A percentile compares a stretch with the other conserved stretches of the same genome.
phyloP scores from a whole-genome alignment of 2,888 invertebrate species.

The Pollenia amentaria region DNA sequence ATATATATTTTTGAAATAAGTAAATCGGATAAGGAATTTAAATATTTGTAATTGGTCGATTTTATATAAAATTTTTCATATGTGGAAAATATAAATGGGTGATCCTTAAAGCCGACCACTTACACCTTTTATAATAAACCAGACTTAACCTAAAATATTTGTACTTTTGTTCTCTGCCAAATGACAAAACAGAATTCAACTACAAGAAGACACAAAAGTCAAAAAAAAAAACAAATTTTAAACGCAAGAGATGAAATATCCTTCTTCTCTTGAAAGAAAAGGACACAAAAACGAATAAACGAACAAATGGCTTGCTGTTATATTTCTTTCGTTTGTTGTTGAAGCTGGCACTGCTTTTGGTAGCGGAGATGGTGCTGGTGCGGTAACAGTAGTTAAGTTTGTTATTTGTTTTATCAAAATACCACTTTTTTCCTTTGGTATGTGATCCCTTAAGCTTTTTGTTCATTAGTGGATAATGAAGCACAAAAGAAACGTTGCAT shows the following conservation, averaged over 20 bases:
- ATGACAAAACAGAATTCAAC: not conserved
- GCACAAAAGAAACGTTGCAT: constrained; percentile 58
- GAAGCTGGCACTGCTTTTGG: not conserved
- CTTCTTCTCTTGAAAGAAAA: constrained; percentile 6
- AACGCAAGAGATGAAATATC: constrained; percentile 31
- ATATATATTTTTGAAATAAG: no score
- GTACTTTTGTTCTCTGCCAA: constrained; percentile 4
- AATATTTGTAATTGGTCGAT: no score
- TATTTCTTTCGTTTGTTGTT: constrained; percentile 1
- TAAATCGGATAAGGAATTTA: no score
- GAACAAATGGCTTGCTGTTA: not conserved
- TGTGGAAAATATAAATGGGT: no score
- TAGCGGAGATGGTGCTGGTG: no score
- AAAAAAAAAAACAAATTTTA: not conserved
- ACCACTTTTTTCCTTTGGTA: constrained; percentile 57
- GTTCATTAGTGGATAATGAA: constrained; percentile 83
- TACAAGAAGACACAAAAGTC: not conserved
- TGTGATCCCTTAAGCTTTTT: constrained; percentile 77
- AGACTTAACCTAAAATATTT: constrained; percentile 38
- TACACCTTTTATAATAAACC: not conserved
- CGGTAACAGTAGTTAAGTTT: constrained; percentile 13
- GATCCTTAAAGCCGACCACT: not conserved
- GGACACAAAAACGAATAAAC: constrained; percentile 22
- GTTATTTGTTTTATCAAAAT: constrained; percentile 56
- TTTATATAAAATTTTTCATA: no score